Base-by-base conservation (phyloP, 2,797 vertebrate genomes). In the Notolabrus celidotus region DNA sequence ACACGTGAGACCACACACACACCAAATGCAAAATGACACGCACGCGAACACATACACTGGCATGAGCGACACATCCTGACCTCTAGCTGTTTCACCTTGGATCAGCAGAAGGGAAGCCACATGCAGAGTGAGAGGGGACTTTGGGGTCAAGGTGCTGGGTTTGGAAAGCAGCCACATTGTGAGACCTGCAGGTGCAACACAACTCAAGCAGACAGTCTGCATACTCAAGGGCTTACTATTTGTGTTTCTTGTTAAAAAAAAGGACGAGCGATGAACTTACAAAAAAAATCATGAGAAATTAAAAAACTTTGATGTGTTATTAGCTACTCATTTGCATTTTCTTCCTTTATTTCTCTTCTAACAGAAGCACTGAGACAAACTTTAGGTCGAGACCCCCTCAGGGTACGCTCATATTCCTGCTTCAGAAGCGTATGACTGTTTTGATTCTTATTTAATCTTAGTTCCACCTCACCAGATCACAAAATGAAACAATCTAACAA, bases 1-100 rank as follows among this genome's bases (percentile, higher is more conserved):
- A 57, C 77, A 68, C 57, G 56, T 15, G n/a, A 51, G 23, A 70
- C 41, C 67, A 71, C 79, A 85, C 71, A 74, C 33, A 65, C 66
- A 55, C 47, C 34, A 15, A 53, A 79, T 50, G 69, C 39, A 71
- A 54, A 76, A 23, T 45, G 42, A 66, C 71, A 34, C 49, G 39
- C 55, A 54, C 71, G 29, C 53, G 34, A 55, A 49, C 36, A 10
- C 17, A 27, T 52, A 63, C 56, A 57, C 77, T 86, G 85, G 86
- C 88, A 84, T 86, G 90, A 91, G 86, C 85, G 81, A 88, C 89
- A 86, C 83, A 85, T 89, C 88, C 89, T 90, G 89, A 92, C 91
- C 90, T 91, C 90, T 90, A 77, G 83, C 89, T 89, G 87, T 86
- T 91, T 85, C 80, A 83, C 84, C 86, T 87, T 76, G 88, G 83